phyloP scores from a whole-genome alignment of 2,113 vertebrate genomes.

The Seriola aureovittata region DNA sequence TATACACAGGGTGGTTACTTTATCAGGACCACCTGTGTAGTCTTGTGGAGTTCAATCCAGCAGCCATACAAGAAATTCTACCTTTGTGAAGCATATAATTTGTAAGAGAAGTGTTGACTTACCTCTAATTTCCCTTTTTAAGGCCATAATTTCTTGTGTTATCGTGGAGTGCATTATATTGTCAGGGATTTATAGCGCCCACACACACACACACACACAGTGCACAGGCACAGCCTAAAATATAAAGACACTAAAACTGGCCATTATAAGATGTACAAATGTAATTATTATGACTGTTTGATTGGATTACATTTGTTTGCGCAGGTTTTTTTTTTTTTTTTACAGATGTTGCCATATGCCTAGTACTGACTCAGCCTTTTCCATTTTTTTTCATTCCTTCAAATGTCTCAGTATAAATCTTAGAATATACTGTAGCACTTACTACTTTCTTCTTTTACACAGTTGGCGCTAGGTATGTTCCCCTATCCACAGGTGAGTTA shows the following conservation, averaged over 20 bases:
- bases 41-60: not conserved
- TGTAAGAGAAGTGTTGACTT: not conserved
- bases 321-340: not conserved
- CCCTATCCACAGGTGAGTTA: slow-evolving; percentile 98
- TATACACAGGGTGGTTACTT: not conserved
- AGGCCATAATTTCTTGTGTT: not conserved
- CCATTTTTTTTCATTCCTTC: not conserved
- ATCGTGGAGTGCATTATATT: not conserved
- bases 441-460: slow-evolving; percentile 83
- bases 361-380: not conserved
- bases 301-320: not conserved
- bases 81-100: too few species aligned
- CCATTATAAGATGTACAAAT: not conserved
- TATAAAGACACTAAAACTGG: not conserved
- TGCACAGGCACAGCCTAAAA: not conserved
- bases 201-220: too few species aligned
- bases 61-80: not conserved
- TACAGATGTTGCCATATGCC: not conserved
- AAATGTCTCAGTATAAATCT: not conserved
- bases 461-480: slow-evolving; percentile 98
- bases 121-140: too few species aligned
- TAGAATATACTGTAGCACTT: not conserved
- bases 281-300: not conserved
- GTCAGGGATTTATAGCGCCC: too few species aligned
- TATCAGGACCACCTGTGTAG: not conserved